phyloP scores from a whole-genome alignment of 2,113 vertebrate genomes.

The Clarias batrachus region DNA sequence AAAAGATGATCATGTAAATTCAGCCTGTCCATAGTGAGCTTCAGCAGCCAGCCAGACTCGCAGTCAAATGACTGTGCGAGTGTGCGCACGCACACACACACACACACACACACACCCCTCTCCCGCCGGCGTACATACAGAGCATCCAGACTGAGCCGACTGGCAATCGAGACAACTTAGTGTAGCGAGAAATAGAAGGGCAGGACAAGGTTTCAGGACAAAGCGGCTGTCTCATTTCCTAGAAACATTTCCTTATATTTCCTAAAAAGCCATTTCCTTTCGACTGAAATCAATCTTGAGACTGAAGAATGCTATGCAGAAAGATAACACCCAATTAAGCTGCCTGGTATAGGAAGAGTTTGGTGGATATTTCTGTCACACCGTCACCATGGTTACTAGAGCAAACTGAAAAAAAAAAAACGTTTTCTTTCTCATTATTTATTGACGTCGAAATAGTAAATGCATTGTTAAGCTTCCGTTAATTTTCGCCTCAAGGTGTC shows the following conservation, averaged over 20 bases:
- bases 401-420: background rate
- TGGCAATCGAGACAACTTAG: constrained; percentile 3
- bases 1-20: constrained; percentile 42
- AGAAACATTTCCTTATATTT: background rate
- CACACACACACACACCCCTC: constrained; percentile 1
- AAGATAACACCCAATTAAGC: background rate
- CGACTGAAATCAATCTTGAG: background rate
- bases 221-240: background rate
- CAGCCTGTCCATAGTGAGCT: constrained; percentile 34
- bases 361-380: background rate
- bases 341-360: background rate
- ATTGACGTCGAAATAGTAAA: background rate
- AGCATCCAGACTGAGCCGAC: background rate
- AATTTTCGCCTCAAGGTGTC: background rate
- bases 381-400: background rate
- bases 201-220: background rate
- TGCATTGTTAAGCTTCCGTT: background rate
- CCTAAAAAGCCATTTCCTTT: background rate
- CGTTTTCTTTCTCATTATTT: background rate
- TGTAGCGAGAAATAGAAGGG: background rate
- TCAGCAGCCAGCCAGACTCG: constrained; percentile 35
- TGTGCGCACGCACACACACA: background rate
- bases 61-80: background rate
- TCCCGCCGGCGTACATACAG: background rate
- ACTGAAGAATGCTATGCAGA: background rate